Conservation (phyloP, 2,113 vertebrate species). For the Talpa occidentalis region DNA sequence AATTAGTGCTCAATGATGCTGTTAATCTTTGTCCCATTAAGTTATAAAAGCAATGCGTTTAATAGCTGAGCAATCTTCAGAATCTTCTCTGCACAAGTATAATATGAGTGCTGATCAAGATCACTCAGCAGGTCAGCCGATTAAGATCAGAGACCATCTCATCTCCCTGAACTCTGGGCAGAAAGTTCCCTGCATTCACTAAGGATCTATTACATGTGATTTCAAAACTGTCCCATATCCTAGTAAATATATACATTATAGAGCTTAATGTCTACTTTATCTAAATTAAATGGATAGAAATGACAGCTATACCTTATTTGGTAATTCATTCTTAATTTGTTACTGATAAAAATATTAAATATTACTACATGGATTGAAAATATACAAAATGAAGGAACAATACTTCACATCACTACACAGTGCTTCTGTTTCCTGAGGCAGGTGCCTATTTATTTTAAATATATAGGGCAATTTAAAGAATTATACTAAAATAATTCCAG, state of each 20-base stretch:
- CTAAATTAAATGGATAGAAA: conserved; percentile 19
- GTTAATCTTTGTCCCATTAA: conserved; percentile 80
- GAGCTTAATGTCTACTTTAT: neutral
- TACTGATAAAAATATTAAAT: conserved; percentile 58
- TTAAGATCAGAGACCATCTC: conserved; percentile 71
- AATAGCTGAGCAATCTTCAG: conserved; percentile 58
- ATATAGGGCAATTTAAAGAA: neutral
- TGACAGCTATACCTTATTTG: neutral
- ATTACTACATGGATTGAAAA: conserved; percentile 37
- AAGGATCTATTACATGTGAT: neutral
- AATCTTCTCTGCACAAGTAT: conserved; percentile 64
- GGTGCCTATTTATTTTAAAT: conserved; percentile 32
- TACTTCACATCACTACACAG: neutral
- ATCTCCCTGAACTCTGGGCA: conserved; percentile 28
- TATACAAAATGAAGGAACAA: neutral
- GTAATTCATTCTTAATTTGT: conserved; percentile 32
- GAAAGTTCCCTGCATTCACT: conserved; percentile 43
- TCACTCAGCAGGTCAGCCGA: conserved; percentile 79
- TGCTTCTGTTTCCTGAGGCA: conserved; percentile 7
- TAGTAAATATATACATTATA: neutral
- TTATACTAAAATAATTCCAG: conserved; percentile 14
- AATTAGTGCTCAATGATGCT: conserved; percentile 66
- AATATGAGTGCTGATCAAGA: conserved; percentile 76
- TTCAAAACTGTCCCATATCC: neutral
- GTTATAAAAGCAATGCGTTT: conserved; percentile 68